Evolutionary conservation across 2,797 vertebrate genomes (phyloP).

Genomic region (Ateles fusciceps): DNA sequence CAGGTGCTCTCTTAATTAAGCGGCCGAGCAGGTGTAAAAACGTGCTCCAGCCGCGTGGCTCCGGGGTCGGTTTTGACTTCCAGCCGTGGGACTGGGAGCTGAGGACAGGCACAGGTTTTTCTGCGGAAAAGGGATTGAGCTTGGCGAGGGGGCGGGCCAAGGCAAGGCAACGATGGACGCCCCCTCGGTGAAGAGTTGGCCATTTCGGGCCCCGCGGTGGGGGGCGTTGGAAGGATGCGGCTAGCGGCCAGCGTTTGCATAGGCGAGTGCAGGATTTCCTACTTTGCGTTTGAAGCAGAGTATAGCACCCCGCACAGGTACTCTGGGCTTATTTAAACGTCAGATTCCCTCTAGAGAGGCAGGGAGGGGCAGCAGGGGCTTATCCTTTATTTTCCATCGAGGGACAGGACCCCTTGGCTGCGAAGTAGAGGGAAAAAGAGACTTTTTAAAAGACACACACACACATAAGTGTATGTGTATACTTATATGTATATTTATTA

Average conservation of each 20-base stretch:
- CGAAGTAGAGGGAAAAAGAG: not conserved
- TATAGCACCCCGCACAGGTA: constrained; percentile 61
- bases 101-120: constrained; percentile 68
- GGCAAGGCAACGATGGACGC: constrained; percentile 31
- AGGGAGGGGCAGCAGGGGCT: not conserved
- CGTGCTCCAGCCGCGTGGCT: constrained; percentile 45
- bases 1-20: constrained; percentile 73
- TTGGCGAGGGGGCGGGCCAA: not conserved
- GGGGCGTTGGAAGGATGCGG: constrained; percentile 32
- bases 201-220: not conserved
- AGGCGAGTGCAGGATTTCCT: constrained; percentile 42
- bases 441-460: not conserved
- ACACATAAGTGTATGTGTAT: not conserved
- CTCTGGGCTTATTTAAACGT: not conserved
- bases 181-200: constrained; percentile 59
- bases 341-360: not conserved
- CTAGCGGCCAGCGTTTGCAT: not conserved
- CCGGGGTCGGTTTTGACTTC: constrained; percentile 42
- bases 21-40: constrained; percentile 68
- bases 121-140: constrained; percentile 36
- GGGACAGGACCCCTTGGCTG: not conserved
- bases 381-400: constrained; percentile 13
- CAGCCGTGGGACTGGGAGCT: not conserved
- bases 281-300: constrained; percentile 56
- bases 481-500: not conserved